A percentile compares a stretch with the other conserved stretches of the same genome.
Evolutionary conservation across 2,888 invertebrate species (phyloP).

Genomic region (Cynaeus angustus): DNA sequence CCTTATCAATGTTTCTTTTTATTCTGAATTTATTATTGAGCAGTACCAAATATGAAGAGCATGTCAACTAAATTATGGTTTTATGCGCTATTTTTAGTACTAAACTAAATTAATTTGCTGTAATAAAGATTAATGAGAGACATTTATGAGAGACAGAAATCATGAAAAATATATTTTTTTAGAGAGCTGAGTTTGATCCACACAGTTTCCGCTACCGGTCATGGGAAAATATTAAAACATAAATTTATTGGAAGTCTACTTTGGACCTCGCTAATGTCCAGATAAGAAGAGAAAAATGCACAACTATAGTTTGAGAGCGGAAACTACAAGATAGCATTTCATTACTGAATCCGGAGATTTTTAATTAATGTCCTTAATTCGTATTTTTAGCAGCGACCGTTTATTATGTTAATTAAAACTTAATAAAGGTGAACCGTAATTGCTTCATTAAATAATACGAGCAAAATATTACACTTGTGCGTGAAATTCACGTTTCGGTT

Average conservation of each 20-base stretch:
- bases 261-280: conserved; percentile 10
- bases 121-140: conserved; percentile 34
- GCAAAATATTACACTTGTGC: conserved; percentile 2
- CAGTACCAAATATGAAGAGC: conserved; percentile 4
- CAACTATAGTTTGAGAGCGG: conserved; percentile 32
- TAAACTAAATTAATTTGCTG: conserved; percentile 31
- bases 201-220: conserved; percentile 25
- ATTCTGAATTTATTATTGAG: conserved; percentile 14
- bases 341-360: conserved; percentile 16
- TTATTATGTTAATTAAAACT: conserved; percentile 42
- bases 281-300: conserved; percentile 30
- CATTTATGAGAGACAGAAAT: conserved; percentile 32
- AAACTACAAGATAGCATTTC: conserved; percentile 31
- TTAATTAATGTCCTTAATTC: conserved; percentile 38
- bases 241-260: conserved; percentile 3
- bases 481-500: conserved; percentile 15
- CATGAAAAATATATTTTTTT: conserved; percentile 14
- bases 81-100: conserved; percentile 22
- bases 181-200: conserved; percentile 24
- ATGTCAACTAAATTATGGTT: conserved; percentile 10
- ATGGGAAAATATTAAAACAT: conserved; percentile 23
- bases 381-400: conserved; percentile 27
- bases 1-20: no score
- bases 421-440: conserved; percentile 38
- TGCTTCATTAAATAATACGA: conserved; percentile 31